Conservation (phyloP, 2,797 vertebrate genomes). For the Aselliscus stoliczkanus region DNA sequence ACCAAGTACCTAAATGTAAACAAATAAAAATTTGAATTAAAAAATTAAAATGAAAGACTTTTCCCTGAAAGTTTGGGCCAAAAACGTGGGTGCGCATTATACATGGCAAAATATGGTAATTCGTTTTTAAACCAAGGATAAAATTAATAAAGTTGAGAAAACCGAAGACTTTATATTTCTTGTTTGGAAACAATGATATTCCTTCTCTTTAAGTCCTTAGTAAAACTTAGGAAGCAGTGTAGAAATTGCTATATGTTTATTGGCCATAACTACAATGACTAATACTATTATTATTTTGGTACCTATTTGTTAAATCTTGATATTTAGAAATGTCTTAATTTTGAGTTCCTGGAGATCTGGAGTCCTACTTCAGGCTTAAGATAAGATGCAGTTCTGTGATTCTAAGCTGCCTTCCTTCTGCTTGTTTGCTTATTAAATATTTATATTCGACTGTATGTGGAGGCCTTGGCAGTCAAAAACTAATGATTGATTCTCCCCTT, state of each 20-base stretch:
- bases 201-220: neutral
- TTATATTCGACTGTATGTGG: neutral
- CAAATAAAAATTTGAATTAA: no score
- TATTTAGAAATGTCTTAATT: neutral
- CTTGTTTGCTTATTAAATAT: neutral
- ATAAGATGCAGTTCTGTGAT: neutral
- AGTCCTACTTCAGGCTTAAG: neutral
- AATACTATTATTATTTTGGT: neutral
- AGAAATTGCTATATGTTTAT: neutral
- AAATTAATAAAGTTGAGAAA: neutral
- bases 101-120: no score
- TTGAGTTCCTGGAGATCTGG: neutral
- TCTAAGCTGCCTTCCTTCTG: neutral
- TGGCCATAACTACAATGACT: rapidly evolving
- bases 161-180: neutral
- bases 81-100: no score
- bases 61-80: no score
- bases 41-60: no score
- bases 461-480: neutral
- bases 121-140: neutral
- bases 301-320: neutral
- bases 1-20: no score
- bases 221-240: neutral
- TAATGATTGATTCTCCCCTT: neutral
- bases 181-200: neutral